phyloP scores from a whole-genome alignment of 35 echinoderm and acorn worm genomes.

The Stichopus chloronotus region DNA sequence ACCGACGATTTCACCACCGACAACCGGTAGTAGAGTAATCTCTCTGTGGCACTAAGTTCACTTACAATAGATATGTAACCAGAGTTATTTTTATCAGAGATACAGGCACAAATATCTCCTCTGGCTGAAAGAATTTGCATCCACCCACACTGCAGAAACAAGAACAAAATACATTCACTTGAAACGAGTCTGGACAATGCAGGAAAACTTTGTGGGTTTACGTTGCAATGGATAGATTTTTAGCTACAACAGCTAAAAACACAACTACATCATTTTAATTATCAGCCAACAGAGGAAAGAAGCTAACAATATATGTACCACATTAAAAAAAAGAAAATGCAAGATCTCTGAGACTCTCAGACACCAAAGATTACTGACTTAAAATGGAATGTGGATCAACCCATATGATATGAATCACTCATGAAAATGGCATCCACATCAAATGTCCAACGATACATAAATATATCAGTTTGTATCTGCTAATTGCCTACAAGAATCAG shows the following conservation, averaged over 20 bases:
- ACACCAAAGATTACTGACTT: no score
- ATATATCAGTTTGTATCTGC: no score
- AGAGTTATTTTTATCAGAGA: conserved; percentile 81
- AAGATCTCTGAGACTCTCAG: no score
- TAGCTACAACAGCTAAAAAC: neutral
- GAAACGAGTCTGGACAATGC: neutral
- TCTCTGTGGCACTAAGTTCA: conserved; percentile 82
- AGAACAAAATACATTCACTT: neutral
- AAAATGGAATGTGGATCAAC: no score
- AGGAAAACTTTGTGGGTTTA: neutral
- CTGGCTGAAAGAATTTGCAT: conserved; percentile 72
- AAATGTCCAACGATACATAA: no score
- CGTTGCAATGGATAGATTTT: neutral
- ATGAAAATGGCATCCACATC: no score
- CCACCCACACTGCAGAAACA: conserved; percentile 82
- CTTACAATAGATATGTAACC: conserved; percentile 82
- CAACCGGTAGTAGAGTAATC: conserved; percentile 76
- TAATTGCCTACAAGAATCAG: no score
- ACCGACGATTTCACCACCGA: conserved; percentile 66
- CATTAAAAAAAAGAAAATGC: no score
- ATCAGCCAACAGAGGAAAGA: no score
- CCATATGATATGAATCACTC: no score
- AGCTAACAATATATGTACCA: no score
- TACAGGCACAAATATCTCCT: conserved; percentile 88
- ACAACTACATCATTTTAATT: neutral